These are phyloP conservation scores for Glaucopsyche alexis DNA, from an alignment of 2,888 invertebrate genomes.

Conservation along the genomic window DNA sequence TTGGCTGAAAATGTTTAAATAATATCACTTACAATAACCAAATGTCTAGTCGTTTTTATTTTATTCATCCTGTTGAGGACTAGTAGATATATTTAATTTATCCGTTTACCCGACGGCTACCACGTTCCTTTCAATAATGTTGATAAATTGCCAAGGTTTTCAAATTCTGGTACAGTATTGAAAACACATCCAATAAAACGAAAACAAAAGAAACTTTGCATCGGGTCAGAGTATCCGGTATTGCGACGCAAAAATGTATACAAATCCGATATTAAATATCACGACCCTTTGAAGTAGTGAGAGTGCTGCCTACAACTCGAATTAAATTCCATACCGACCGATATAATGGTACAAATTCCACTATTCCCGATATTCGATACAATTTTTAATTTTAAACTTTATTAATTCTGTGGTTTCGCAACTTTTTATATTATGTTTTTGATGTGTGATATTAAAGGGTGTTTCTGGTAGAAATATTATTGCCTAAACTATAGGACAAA, in stretches of 20 bases:
- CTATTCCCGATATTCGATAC: conserved; percentile 15
- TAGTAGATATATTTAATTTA: too few species aligned
- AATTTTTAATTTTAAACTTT: conserved; percentile 28
- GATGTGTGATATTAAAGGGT: too few species aligned
- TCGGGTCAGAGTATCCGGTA: not conserved
- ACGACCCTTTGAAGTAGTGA: conserved; percentile 59
- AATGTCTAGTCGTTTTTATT: too few species aligned
- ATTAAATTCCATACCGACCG: conserved; percentile 58
- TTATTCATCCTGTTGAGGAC: too few species aligned
- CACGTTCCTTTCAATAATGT: too few species aligned
- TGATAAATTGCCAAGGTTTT: too few species aligned
- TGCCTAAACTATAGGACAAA: not conserved
- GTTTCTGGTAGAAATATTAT: not conserved
- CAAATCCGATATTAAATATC: conserved; percentile 59
- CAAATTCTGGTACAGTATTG: too few species aligned
- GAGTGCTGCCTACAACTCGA: conserved; percentile 58
- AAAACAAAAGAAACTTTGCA: conserved; percentile 19
- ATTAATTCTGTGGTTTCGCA: not conserved
- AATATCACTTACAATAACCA: too few species aligned
- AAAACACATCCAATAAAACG: conserved; percentile 7
- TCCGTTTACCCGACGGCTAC: too few species aligned
- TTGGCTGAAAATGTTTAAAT: too few species aligned
- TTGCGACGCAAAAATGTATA: conserved; percentile 32
- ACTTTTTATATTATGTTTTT: not conserved
- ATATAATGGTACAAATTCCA: conserved; percentile 38